These are phyloP conservation scores for Trichogramma evanescens DNA, from an alignment of 2,888 invertebrate genomes.

Conservation along the genomic window DNA sequence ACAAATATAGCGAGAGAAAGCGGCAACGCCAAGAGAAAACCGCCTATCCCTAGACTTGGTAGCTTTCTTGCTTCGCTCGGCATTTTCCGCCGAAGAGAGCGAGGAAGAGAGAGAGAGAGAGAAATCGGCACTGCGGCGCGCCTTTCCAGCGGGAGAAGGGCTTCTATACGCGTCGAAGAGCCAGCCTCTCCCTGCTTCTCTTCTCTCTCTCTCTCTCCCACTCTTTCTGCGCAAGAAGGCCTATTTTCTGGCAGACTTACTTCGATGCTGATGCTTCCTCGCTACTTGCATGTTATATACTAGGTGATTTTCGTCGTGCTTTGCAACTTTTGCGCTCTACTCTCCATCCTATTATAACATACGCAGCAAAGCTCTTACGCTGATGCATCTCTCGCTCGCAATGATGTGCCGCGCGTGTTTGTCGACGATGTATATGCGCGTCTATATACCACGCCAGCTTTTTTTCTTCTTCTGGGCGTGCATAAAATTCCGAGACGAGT, in stretches of 20 bases:
- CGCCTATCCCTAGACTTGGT: too few relatives aligned
- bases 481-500: too few relatives aligned
- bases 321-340: conserved; percentile 6
- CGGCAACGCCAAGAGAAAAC: too few relatives aligned
- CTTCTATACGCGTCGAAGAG: neutral
- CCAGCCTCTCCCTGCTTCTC: conserved; percentile 2
- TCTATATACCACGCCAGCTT: too few relatives aligned
- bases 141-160: neutral
- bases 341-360: neutral
- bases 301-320: conserved; percentile 12
- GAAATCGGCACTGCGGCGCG: conserved; percentile 5
- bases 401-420: too few relatives aligned
- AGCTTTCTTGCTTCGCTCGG: too few relatives aligned
- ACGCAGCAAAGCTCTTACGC: too few relatives aligned
- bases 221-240: conserved; percentile 21
- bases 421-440: too few relatives aligned
- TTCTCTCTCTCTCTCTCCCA: conserved; percentile 16
- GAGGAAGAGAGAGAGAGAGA: neutral
- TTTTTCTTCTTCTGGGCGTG: too few relatives aligned
- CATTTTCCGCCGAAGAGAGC: neutral
- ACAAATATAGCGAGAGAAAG: too few relatives aligned
- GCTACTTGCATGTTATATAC: neutral
- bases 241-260: conserved; percentile 23
- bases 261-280: neutral
- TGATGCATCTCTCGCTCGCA: too few relatives aligned